phyloP scores from a whole-genome alignment of 1,140 invertebrate genomes.

The Achroia grisella region DNA sequence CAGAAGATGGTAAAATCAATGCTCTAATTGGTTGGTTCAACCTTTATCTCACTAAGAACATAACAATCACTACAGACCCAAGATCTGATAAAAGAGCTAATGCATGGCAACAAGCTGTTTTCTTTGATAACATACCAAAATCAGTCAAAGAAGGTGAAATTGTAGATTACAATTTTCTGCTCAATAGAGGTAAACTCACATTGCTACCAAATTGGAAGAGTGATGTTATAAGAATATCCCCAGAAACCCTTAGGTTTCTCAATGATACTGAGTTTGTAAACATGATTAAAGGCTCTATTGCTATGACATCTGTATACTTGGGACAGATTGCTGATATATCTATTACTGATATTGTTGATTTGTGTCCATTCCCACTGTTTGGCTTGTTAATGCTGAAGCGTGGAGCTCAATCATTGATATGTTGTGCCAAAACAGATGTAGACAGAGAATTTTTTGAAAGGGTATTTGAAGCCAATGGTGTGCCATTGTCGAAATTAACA shows the following conservation, averaged over 20 bases:
- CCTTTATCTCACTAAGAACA: slow-evolving; percentile 79
- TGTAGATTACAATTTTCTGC: slow-evolving; percentile 56
- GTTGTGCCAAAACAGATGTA: slow-evolving; percentile 38
- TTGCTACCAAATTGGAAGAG: slow-evolving; percentile 28
- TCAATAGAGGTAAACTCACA: slow-evolving; percentile 50
- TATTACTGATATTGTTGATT: slow-evolving; percentile 48
- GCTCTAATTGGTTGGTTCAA: slow-evolving; percentile 83
- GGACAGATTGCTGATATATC: slow-evolving; percentile 41
- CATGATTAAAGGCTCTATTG: slow-evolving; percentile 41
- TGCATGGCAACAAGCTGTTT: slow-evolving; percentile 87
- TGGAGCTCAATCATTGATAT: slow-evolving; percentile 49
- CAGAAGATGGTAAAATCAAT: slow-evolving; percentile 74
- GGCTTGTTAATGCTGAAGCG: slow-evolving; percentile 67
- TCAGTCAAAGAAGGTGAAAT: slow-evolving; percentile 45
- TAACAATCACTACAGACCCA: slow-evolving; percentile 74
- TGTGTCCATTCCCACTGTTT: slow-evolving; percentile 67
- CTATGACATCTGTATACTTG: slow-evolving; percentile 41
- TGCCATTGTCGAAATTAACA: slow-evolving; percentile 40
- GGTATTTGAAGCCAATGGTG: slow-evolving; percentile 50
- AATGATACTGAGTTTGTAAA: slow-evolving; percentile 72
- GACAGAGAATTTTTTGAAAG: slow-evolving; percentile 51
- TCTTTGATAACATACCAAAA: slow-evolving; percentile 68
- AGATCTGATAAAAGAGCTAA: slow-evolving; percentile 65
- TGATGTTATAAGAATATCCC: slow-evolving; percentile 45
- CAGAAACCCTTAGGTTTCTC: slow-evolving; percentile 72